Percentiles rank a stretch among this genome's conserved stretches.
These are phyloP conservation scores for Cuculus canorus DNA, from an alignment of 2,797 vertebrate species.

Conservation along the genomic window DNA sequence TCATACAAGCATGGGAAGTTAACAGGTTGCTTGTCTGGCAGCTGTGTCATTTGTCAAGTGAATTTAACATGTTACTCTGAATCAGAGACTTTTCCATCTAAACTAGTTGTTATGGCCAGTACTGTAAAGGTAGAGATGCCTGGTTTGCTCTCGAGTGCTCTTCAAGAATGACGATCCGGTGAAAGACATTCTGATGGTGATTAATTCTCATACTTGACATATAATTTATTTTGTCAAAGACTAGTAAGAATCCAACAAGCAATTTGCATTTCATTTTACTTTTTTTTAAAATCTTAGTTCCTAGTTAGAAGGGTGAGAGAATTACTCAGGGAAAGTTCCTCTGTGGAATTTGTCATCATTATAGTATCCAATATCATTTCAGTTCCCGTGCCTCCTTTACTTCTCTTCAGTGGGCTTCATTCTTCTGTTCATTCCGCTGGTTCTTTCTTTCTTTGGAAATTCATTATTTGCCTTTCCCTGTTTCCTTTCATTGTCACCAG, in stretches of 20 bases:
- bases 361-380: neutral
- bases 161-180: neutral
- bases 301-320: neutral
- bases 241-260: neutral
- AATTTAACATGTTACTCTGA: neutral
- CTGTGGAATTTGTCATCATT: neutral
- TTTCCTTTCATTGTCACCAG: neutral
- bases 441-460: neutral
- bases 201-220: neutral
- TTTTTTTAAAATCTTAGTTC: neutral
- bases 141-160: neutral
- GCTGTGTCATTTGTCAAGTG: neutral
- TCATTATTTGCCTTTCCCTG: neutral
- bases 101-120: neutral
- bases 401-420: neutral
- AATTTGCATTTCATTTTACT: neutral
- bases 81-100: neutral
- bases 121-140: neutral
- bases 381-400: neutral
- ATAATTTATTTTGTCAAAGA: neutral
- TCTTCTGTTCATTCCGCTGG: neutral
- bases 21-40: neutral
- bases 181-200: neutral
- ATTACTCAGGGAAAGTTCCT: neutral
- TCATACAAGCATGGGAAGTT: neutral